Base-by-base conservation (phyloP, 2,888 invertebrate species). In the Agrilus cyanescens region DNA sequence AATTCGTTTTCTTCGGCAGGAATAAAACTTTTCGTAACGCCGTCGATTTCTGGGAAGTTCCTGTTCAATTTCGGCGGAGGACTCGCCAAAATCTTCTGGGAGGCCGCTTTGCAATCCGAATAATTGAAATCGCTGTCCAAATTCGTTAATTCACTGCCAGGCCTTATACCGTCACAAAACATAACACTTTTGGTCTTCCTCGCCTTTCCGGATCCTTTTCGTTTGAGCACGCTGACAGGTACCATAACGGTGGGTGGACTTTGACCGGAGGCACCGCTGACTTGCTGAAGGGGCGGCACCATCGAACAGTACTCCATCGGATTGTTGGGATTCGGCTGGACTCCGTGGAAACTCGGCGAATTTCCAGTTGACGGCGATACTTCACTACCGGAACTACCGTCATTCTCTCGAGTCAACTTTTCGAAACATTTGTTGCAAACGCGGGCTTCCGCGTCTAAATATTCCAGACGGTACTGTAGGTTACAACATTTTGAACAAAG, bases 121-220 rank as follows among this genome's bases (percentile, higher is more conserved):
- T 65, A 64, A 46, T 63, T 60, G 50, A 66, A 75, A 59, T 73
- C 73, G 57, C 73, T 78, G 61, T 85, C 85, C 50, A 85, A 71
- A 63, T 84, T 84, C 44, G 85, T 84, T 56, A 88, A 69, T 68
- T 89, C 88, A 58, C 87, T 87, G 49, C 89, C 86, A 31, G 89
- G 89, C 45, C 86, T 73, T 58, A 90, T 87, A 50, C 89, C 89
- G 66, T 90, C 89, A 56, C 86, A 87, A 62, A 89, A 89, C 77
- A 88, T 87, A 37, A 89, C 89, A 53, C 77, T 83, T 69, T 78
- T 85, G 52, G 73, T 78, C 55, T 73, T 80, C 39, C 72, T 68
- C 0, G 56, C 55, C 52, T 72, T 70, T 53, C 64, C 55, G 47
- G 68, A 68, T 41, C 72, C 71, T 66, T 80, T 77, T 50, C 80